Conservation (phyloP, 1,140 invertebrate species). For the Alviniconcha marisindica region DNA sequence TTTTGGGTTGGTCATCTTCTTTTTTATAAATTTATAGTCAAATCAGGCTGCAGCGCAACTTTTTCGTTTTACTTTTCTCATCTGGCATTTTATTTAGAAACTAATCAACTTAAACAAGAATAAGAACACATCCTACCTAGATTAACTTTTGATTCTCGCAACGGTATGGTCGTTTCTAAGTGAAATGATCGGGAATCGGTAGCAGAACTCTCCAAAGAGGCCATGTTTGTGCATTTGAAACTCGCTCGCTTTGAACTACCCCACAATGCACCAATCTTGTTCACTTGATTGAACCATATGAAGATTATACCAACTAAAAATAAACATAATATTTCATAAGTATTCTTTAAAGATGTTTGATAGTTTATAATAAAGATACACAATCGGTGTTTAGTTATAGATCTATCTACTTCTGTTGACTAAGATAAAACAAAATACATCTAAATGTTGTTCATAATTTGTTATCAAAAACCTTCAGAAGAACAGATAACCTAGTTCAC, state of each 20-base stretch:
- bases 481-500: conserved; percentile 11
- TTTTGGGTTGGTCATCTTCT: no score
- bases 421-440: no score
- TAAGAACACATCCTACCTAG: conserved; percentile 25
- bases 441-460: no score
- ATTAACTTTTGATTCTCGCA: conserved; percentile 45
- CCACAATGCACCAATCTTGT: conserved; percentile 8
- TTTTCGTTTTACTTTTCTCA: no score
- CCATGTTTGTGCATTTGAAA: conserved; percentile 35
- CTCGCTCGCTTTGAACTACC: conserved; percentile 4
- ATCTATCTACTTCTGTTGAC: no score
- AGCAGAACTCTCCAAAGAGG: not conserved
- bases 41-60: no score
- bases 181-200: conserved; percentile 1
- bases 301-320: not conserved
- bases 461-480: not conserved
- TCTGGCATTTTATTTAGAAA: not conserved
- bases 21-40: no score
- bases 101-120: not conserved
- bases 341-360: no score
- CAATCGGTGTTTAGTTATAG: no score
- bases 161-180: conserved; percentile 44
- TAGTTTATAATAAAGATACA: no score
- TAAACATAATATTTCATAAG: no score
- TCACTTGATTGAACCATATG: not conserved